Base-by-base conservation (phyloP, 1,140 invertebrate species). In the Portunus trituberculatus region DNA sequence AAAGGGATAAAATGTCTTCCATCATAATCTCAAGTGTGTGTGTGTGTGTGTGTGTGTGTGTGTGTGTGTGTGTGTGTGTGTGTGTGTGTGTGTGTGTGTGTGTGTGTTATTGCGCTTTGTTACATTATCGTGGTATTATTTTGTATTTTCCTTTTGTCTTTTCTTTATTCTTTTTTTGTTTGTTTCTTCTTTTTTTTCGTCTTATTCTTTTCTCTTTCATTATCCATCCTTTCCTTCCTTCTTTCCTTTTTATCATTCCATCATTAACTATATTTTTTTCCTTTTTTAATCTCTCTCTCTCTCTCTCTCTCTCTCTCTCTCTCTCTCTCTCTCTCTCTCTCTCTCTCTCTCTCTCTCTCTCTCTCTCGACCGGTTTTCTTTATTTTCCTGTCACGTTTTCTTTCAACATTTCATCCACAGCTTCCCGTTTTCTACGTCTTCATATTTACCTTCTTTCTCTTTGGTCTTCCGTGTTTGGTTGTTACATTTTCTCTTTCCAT, bases 281-380 rank as follows among this genome's bases (percentile, higher is more conserved):
- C 20, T 76, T 20, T 76, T 20, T 76, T 20, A 20, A 12, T 76
- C 67, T 76, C 67, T 76, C 67, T 76, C 67, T 76, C 67, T 76
- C 67, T 59, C 52, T 59, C 52, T 59, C 52, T 59, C 52, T 59
- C 12, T 59, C 67, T 76, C 67, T 76, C 67, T 76, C 67, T 76
- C 67, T 76, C 67, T 76, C 67, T 59, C 52, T 59, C 52, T 59
- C 52, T 59, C 52, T 59, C 12, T 59, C 52, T 76, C 67, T 76
- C 67, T 76, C 67, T 76, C 67, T 76, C 67, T 76, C 67, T 76
- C 67, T 76, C 67, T 76, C 67, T 76, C 67, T 76, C 67, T 76
- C 67, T 76, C 67, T 76, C 67, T 8, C 20, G 39, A 39, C 39
- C 39, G 39, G 39, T 39, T 39, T 39, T 39, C 39, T 39, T 39